Evolutionary conservation across 2,113 vertebrate genomes (phyloP), one percentile per base, ranked within the genome.

Genomic region (Tautogolabrus adspersus): DNA sequence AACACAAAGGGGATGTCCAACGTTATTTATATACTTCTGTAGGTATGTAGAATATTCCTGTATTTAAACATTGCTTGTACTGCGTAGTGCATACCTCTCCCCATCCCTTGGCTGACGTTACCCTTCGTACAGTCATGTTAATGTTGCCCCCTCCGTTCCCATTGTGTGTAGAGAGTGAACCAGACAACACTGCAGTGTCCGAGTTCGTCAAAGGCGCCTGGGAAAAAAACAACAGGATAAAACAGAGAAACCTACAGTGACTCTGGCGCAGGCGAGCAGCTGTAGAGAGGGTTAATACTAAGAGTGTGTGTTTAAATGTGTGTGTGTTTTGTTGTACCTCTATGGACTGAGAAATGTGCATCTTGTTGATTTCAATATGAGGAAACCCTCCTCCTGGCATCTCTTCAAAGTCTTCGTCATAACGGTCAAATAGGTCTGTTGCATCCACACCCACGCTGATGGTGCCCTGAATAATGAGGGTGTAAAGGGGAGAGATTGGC

Each of bases 301-400:
- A 19, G 15, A 49, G 73, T 18, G 51, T 44, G 34, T 22, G 22
- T 34, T 34, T 34, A 34, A 34, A 34, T 34, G 30, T 34, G 30
- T 34, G 30, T 34, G 12, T 61, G 56, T 44, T 62, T 59, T 42
- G 34, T 59, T 82, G 44, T 83, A 99, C 98, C 96, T 99, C 97
- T 2, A 99, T 98, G 68, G 97, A 99, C 91, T 99, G 98, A 7
- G 98, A 99, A 81, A 99, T 99, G 93, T 98, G 96, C 98, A 99
- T 99, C 86, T 96, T 97, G 94, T 97, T 98, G 62, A 99, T 99
- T 92, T 99, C 97, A 22, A 99, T 95, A 79, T 97, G 97, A 6
- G 97, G 97, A 75, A 99, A 96, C 64, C 96, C 94, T 77, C 96
- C 96, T 57, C 96, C 96, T 0, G 97, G 95, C 66, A 95, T 92